Evolutionary conservation across 2,113 vertebrate species (phyloP).

Genomic region (Rattus norvegicus): GRCr8 NC_086022.1:142022501-142023000

Average conservation of each 20-base stretch:
- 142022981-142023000: not conserved
- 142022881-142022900: not conserved
- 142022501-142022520: not conserved
- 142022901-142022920: slow-evolving; percentile 37
- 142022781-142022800: not conserved
- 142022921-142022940: not conserved
- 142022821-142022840: slow-evolving; percentile 20
- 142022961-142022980: not conserved
- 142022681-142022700: not conserved
- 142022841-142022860: slow-evolving; percentile 3
- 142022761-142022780: slow-evolving; percentile 6
- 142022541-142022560: not conserved
- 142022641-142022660: too few species aligned
- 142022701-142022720: not conserved
- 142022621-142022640: not conserved
- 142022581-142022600: not conserved
- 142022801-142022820: not conserved
- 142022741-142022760: not conserved
- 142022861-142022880: slow-evolving; percentile 38
- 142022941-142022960: slow-evolving; percentile 2
- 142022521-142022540: not conserved
- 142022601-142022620: not conserved
- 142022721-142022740: not conserved
- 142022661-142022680: not conserved
- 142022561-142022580: not conserved